Percentiles rank a stretch among this genome's conserved stretches.
These are phyloP conservation scores for Cryptophagus acutangulus DNA, from an alignment of 2,888 invertebrate genomes.

Conservation along the genomic window DNA sequence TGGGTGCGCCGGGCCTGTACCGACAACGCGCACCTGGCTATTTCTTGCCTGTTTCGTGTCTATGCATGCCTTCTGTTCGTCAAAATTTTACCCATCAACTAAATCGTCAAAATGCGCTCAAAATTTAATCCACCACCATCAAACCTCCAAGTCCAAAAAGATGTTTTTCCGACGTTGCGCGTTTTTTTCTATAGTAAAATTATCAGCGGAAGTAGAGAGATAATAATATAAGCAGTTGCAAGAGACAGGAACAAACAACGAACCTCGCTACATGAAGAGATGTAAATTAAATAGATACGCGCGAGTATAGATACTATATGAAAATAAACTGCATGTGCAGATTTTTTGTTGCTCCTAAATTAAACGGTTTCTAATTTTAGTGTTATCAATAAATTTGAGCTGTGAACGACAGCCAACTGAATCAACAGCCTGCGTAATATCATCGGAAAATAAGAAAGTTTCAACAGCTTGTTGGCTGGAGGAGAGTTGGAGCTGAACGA, in stretches of 20 bases:
- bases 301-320: no score
- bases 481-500: background rate
- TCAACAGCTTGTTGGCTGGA: slow-evolving; percentile 14
- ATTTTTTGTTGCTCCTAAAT: no score
- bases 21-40: slow-evolving; percentile 24
- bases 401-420: slow-evolving; percentile 18
- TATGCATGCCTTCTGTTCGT: slow-evolving; percentile 10
- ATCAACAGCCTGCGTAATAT: slow-evolving; percentile 23
- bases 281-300: no score
- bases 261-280: no score
- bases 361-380: no score
- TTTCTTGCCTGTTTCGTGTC: slow-evolving; percentile 6
- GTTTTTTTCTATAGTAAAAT: background rate
- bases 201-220: slow-evolving; percentile 1
- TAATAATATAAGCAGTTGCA: background rate
- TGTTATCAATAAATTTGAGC: slow-evolving; percentile 14
- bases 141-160: background rate
- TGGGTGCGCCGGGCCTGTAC: slow-evolving; percentile 36
- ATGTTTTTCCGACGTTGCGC: no score
- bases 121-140: background rate
- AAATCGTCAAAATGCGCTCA: background rate
- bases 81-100: slow-evolving; percentile 6
- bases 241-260: slow-evolving; percentile 7
- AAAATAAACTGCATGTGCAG: no score
- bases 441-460: slow-evolving; percentile 26